Evolutionary conservation across 2,888 invertebrate genomes (phyloP).

Genomic region (Noctua fimbriata): DNA sequence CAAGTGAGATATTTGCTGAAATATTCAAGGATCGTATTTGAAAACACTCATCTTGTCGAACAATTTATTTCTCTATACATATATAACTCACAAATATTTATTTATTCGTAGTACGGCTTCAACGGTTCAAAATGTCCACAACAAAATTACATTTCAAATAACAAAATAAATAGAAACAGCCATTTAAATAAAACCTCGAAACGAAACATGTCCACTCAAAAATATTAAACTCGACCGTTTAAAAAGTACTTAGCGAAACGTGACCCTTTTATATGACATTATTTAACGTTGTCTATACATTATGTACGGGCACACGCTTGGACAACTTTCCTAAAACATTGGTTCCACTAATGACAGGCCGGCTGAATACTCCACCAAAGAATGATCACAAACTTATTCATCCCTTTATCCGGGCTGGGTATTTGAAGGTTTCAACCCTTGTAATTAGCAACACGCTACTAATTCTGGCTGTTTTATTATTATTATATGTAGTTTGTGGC

Average conservation of each 20-base stretch:
- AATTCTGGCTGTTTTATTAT: constrained; percentile 74
- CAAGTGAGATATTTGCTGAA: constrained; percentile 19
- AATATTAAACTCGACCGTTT: constrained; percentile 63
- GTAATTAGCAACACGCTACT: constrained; percentile 82
- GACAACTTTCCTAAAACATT: constrained; percentile 81
- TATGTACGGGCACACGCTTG: constrained; percentile 66
- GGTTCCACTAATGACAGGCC: constrained; percentile 83
- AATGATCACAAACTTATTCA: constrained; percentile 85
- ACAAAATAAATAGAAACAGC: constrained; percentile 42
- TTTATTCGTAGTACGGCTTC: background rate
- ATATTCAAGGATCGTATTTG: constrained; percentile 8
- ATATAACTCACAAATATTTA: background rate
- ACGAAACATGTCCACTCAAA: constrained; percentile 55
- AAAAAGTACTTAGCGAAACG: constrained; percentile 71
- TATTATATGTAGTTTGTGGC: constrained; percentile 56
- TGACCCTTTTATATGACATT: constrained; percentile 80
- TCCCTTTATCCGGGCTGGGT: constrained; percentile 78
- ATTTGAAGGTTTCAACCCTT: constrained; percentile 80
- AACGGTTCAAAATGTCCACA: constrained; percentile 6
- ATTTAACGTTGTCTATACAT: constrained; percentile 75
- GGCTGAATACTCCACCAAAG: constrained; percentile 78
- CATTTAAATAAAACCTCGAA: constrained; percentile 52
- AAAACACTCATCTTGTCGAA: constrained; percentile 1
- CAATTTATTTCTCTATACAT: background rate
- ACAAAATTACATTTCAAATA: constrained; percentile 32